Evolutionary conservation across 1,140 invertebrate genomes (phyloP).

Genomic region (Zaprionus davidi): DNA sequence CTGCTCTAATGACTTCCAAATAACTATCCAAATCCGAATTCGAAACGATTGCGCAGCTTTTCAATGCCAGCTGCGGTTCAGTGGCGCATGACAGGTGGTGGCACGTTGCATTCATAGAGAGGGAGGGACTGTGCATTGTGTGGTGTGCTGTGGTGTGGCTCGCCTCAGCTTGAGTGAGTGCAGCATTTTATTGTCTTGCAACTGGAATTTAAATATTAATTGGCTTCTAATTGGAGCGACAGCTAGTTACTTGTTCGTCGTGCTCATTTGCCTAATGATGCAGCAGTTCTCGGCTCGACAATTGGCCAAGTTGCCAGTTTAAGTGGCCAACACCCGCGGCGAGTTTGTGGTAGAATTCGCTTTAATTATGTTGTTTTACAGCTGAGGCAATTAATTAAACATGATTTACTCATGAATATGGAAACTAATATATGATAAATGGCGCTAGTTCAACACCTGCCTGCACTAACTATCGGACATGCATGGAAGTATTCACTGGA

Average conservation of each 20-base stretch:
- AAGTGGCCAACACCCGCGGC: conserved; percentile 41
- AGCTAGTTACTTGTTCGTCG: conserved; percentile 35
- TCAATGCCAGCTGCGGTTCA: conserved; percentile 60
- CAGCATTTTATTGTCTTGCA: conserved; percentile 53
- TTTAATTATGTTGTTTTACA: conserved; percentile 80
- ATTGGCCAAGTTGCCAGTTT: conserved; percentile 19
- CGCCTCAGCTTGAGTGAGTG: conserved; percentile 44
- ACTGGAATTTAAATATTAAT: conserved; percentile 67
- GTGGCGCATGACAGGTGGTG: conserved; percentile 30
- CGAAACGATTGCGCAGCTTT: conserved; percentile 49
- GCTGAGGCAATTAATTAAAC: conserved; percentile 72
- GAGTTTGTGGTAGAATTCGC: conserved; percentile 44
- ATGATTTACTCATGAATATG: conserved; percentile 66
- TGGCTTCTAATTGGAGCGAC: conserved; percentile 56
- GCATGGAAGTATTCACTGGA: conserved; percentile 9
- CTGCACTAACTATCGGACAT: conserved; percentile 28
- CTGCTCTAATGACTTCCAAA: conserved; percentile 46
- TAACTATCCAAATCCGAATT: conserved; percentile 27
- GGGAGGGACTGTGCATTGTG: background rate
- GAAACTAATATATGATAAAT: conserved; percentile 24
- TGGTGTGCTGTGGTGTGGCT: conserved; percentile 11
- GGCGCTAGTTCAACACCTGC: conserved; percentile 19
- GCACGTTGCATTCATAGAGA: background rate
- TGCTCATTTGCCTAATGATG: conserved; percentile 71
- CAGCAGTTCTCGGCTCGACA: conserved; percentile 1